Percentiles rank a stretch among this genome's conserved stretches.
phyloP scores from a whole-genome alignment of 1,140 invertebrate genomes.

The Drosophila virilis region DNA sequence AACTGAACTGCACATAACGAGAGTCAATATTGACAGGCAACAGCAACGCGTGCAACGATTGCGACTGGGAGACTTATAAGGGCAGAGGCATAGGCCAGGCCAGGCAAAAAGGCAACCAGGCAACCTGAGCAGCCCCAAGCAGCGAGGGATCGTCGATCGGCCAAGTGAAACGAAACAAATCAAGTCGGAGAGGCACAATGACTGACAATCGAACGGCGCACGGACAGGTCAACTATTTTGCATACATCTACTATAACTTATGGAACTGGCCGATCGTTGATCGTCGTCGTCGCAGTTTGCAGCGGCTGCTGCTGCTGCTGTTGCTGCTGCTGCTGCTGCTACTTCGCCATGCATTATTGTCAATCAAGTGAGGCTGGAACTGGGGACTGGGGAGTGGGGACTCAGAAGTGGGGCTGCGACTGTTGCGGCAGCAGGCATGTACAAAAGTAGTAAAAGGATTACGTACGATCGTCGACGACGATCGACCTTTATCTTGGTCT shows the following conservation, averaged over 20 bases:
- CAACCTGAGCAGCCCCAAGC: constrained; percentile 39
- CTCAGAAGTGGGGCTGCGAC: constrained; percentile 5
- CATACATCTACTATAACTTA: constrained; percentile 81
- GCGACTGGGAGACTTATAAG: constrained; percentile 70
- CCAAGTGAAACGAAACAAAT: constrained; percentile 83
- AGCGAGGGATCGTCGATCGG: constrained; percentile 34
- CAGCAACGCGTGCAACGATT: constrained; percentile 72
- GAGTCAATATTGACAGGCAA: constrained; percentile 81
- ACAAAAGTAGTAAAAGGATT: constrained; percentile 75
- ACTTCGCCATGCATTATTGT: constrained; percentile 83
- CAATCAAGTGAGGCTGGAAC: constrained; percentile 68
- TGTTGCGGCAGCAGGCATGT: constrained; percentile 37
- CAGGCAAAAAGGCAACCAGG: constrained; percentile 36
- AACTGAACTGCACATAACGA: constrained; percentile 75
- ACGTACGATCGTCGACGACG: constrained; percentile 55
- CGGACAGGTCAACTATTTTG: constrained; percentile 83
- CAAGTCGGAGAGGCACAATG: constrained; percentile 77
- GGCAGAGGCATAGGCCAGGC: constrained; percentile 46
- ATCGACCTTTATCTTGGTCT: constrained; percentile 68
- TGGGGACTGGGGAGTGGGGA: constrained; percentile 1
- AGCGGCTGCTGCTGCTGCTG: constrained; percentile 15
- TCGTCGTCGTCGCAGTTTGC: constrained; percentile 60
- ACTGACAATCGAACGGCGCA: constrained; percentile 80
- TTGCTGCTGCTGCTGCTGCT: constrained; percentile 40
- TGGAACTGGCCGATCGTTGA: constrained; percentile 68